Evolutionary conservation across 2,888 invertebrate genomes (phyloP), one percentile per base, ranked within the genome.

Genomic region (Drosophila macrospina): DNA sequence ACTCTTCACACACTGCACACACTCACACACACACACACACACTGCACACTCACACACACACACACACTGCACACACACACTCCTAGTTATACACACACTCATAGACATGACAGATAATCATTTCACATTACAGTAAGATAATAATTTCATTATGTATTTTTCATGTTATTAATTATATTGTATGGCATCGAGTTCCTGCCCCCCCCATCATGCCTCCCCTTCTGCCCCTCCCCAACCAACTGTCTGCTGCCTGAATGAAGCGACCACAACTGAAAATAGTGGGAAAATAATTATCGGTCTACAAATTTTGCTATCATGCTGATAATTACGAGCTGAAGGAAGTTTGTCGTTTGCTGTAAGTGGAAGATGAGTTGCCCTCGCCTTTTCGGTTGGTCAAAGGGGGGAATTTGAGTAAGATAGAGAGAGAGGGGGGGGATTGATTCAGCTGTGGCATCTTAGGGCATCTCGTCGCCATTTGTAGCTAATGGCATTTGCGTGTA

Each of bases 61-160:
- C 62, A 32, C 48, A 39, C 34, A n/a, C 11, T 11, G 28, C 8
- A 34, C 51, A 61, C 65, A 71, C 42, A 15, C 47, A 28, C n/a
- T n/a, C n/a, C n/a, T n/a, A n/a, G n/a, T n/a, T n/a, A n/a, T n/a
- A n/a, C n/a, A n/a, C 8, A 34, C 51, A 61, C 65, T 67, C 42
- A 15, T 37, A 28, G n/a, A 48, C 30, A 39, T 48, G 30, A 48
- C 10, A 73, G 87, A 75, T 85, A 85, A 85, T 85, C 82, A 87
- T 80, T 85, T 77, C 80, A 80, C 82, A 84, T 86, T 88, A 84
- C 88, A 70, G 82, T 62, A 78, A 78, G 86, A 86, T 88, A 88
- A 86, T 88, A 80, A 81, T 81, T 83, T 88, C 81, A 86, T 86
- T 88, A 83, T 88, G 80, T 87, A 80, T 87, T 85, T 87, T 87